Conservation (phyloP, 2,113 vertebrate species). For the Carettochelys insculpta region DNA sequence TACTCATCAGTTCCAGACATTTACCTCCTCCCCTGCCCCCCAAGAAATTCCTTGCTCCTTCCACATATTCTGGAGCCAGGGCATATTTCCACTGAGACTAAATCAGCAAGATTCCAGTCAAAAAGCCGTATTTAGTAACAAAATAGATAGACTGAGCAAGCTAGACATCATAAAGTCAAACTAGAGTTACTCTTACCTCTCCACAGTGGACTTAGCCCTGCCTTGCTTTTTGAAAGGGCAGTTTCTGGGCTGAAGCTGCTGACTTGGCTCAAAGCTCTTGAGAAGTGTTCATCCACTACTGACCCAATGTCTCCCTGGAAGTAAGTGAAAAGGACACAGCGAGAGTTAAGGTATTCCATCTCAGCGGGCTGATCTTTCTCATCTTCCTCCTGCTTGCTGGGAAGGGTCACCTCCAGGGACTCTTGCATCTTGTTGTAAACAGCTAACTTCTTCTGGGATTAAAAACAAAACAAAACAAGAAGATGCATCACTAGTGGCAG, state of each 20-base stretch:
- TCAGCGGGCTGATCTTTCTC: slow-evolving; percentile 91
- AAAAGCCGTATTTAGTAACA: background rate
- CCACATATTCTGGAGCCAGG: slow-evolving; percentile 59
- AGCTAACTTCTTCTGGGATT: slow-evolving; percentile 85
- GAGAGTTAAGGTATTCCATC: slow-evolving; percentile 96
- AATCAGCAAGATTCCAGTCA: slow-evolving; percentile 54
- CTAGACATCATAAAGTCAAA: slow-evolving; percentile 12
- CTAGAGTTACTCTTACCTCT: slow-evolving; percentile 84
- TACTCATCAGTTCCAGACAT: background rate
- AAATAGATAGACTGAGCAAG: slow-evolving; percentile 6
- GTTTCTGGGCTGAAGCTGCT: slow-evolving; percentile 85
- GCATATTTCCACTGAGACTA: slow-evolving; percentile 46
- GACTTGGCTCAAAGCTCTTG: slow-evolving; percentile 93
- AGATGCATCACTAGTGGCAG: slow-evolving; percentile 57
- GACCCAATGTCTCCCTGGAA: slow-evolving; percentile 96
- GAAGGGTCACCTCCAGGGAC: slow-evolving; percentile 84
- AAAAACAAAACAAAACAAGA: slow-evolving; percentile 74
- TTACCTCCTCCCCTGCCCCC: no score
- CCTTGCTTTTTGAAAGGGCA: slow-evolving; percentile 83
- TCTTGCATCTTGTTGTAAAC: slow-evolving; percentile 96
- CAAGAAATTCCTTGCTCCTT: slow-evolving; percentile 55
- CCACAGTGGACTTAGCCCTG: slow-evolving; percentile 82
- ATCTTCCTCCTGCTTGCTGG: slow-evolving; percentile 81
- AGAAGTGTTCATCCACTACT: slow-evolving; percentile 98
- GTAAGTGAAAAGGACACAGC: slow-evolving; percentile 98